These are phyloP conservation scores for Sericinus montela DNA, from an alignment of 2,888 invertebrate genomes.

Conservation along the genomic window DNA sequence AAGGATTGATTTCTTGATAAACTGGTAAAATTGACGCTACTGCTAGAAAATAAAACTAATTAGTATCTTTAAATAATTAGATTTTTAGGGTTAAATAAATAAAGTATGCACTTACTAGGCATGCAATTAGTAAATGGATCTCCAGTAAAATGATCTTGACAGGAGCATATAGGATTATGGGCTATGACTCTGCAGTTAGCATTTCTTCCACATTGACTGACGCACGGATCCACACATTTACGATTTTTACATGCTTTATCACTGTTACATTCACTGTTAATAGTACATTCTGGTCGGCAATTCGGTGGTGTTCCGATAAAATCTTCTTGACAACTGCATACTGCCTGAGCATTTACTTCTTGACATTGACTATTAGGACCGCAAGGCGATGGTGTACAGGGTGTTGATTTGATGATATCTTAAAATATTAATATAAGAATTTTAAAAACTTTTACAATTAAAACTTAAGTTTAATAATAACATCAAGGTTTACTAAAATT, in stretches of 20 bases:
- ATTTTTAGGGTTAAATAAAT: neutral
- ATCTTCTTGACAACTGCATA: constrained; percentile 85
- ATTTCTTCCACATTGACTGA: constrained; percentile 87
- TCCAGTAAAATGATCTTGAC: constrained; percentile 85
- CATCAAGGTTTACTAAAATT: neutral
- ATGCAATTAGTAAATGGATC: constrained; percentile 84
- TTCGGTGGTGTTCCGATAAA: constrained; percentile 88
- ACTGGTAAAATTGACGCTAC: constrained; percentile 42
- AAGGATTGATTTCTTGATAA: constrained; percentile 74
- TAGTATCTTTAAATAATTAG: neutral
- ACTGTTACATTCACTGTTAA: constrained; percentile 87
- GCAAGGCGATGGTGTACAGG: constrained; percentile 86
- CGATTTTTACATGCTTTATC: constrained; percentile 87
- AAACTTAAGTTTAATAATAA: too few relatives aligned
- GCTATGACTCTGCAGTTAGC: constrained; percentile 89
- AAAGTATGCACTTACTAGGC: constrained; percentile 52
- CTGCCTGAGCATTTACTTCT: constrained; percentile 82
- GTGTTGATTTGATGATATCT: constrained; percentile 66
- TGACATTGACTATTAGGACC: constrained; percentile 88
- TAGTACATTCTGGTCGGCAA: constrained; percentile 89
- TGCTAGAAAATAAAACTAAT: constrained; percentile 35
- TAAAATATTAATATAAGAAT: constrained; percentile 30
- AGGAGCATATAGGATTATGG: constrained; percentile 90
- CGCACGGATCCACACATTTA: constrained; percentile 89
- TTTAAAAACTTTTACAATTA: too few relatives aligned